Percentiles rank a stretch among this genome's conserved stretches.
These are phyloP conservation scores for Myripristis jacobus DNA, from an alignment of 2,797 vertebrate species.

Conservation along the genomic window DNA sequence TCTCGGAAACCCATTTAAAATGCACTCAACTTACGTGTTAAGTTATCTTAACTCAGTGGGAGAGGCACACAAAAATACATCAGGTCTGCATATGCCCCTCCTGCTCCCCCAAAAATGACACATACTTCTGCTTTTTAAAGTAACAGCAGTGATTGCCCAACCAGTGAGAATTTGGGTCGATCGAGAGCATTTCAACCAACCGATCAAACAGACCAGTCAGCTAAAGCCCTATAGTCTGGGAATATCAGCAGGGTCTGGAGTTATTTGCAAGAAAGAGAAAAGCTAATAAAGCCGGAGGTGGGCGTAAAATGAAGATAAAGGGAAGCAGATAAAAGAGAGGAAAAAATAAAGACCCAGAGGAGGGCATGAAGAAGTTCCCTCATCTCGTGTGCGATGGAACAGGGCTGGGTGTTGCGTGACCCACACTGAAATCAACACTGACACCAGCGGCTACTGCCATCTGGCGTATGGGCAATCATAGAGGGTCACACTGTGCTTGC, in stretches of 20 bases:
- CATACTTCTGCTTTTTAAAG: no score
- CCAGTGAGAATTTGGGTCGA: no score
- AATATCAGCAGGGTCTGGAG: not conserved
- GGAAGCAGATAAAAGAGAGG: not conserved
- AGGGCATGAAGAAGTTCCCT: slow-evolving; percentile 9
- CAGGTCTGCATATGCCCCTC: no score
- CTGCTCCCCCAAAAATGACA: no score
- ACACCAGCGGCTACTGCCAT: slow-evolving; percentile 72
- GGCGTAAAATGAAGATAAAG: not conserved
- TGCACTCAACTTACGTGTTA: no score
- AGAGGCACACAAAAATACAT: no score
- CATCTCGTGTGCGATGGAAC: slow-evolving; percentile 12
- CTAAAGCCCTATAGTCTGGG: not conserved
- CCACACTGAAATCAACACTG: slow-evolving; percentile 52
- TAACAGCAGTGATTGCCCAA: no score
- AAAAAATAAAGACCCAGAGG: not conserved
- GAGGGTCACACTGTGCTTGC: slow-evolving; percentile 40
- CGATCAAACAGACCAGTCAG: no score
- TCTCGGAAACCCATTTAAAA: no score
- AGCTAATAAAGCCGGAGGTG: not conserved
- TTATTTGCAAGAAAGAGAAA: not conserved
- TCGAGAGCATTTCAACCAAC: no score
- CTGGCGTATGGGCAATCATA: slow-evolving; percentile 64
- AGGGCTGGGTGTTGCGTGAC: slow-evolving; percentile 55
- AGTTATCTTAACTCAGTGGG: no score